Evolutionary conservation across 1,140 invertebrate species (phyloP), one percentile per base, ranked within the genome.

Genomic region (Meloidogyne chitwoodi): DNA sequence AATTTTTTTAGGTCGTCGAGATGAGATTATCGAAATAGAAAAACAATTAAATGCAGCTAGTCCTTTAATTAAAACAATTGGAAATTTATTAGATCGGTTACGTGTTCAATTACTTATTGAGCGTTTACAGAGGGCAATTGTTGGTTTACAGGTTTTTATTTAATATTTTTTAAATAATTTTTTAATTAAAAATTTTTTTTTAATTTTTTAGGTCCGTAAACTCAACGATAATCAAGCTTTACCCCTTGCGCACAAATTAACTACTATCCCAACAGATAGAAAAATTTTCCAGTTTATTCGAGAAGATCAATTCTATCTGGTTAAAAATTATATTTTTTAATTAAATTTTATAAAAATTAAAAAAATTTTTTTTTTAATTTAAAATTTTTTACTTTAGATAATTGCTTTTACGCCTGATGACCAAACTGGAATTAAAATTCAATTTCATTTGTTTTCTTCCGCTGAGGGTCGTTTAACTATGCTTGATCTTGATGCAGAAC

Each of bases 281-380:
- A 63, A 44, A 1, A 31, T 78, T 79, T 79, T 78, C 14, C 77
- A 78, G 65, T 78, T 78, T 61, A 62, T 70, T 56, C 22, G 77
- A 48, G 77, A 78, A 34, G 78, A 78, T 10, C 65, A 78, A 67
- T 78, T 64, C 41, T 78, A 80, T 48, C 71, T 78, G 76, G 76
- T 76, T 56, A n/a, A 44, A 26, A 34, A 64, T 2, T 10, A 4
- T 11, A 19, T 48, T 27, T 56, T 56, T 27, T 22, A 31, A 22
- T 62, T n/a, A 44, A 29, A 24, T 26, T 24, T 3, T 5, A 16
- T 5, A 27, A 56, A 31, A 61, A 66, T 68, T 14, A 44, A 38
- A 38, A 38, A 38, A 38, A 38, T 38, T 3, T 38, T 38, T 76
- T 64, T 63, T 2, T 61, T n/a, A 19, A 24, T 71, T n/a, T 71